Percentiles rank a stretch among this genome's conserved stretches.
phyloP scores from a whole-genome alignment of 1,140 invertebrate genomes.

The Drosophila paulistorum region DNA sequence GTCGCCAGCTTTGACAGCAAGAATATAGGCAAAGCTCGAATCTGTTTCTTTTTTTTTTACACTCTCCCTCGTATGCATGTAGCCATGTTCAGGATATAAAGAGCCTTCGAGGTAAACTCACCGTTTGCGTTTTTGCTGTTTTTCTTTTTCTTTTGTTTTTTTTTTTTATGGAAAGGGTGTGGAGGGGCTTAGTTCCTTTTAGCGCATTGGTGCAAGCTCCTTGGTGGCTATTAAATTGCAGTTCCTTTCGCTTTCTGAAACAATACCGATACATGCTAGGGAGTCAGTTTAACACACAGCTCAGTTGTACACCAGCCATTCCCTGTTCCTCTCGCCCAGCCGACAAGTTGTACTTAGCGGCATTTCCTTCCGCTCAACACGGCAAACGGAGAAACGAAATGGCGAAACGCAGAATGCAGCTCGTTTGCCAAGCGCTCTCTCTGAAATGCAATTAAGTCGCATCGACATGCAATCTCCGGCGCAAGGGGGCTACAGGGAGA shows the following conservation, averaged over 20 bases:
- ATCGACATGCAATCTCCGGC: conserved; percentile 80
- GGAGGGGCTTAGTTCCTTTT: neutral
- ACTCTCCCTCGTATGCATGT: conserved; percentile 15
- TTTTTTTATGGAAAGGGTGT: conserved; percentile 16
- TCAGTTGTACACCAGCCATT: conserved; percentile 32
- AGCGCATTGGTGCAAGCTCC: conserved; percentile 39
- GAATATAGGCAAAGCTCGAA: neutral
- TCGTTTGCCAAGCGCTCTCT: conserved; percentile 67
- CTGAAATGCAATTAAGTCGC: conserved; percentile 79
- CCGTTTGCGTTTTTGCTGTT: conserved; percentile 52
- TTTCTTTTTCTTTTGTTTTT: neutral
- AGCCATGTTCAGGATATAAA: conserved; percentile 20
- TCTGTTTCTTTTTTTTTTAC: neutral
- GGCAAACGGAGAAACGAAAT: conserved; percentile 23
- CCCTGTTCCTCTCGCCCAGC: conserved; percentile 10
- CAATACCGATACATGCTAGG: conserved; percentile 56
- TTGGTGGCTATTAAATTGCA: conserved; percentile 72
- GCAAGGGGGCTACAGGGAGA: conserved; percentile 30
- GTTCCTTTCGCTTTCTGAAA: conserved; percentile 61
- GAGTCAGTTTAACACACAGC: conserved; percentile 6
- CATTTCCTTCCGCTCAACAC: conserved; percentile 71
- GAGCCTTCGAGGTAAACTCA: conserved; percentile 56
- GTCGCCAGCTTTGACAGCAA: conserved; percentile 58
- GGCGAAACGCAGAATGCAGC: conserved; percentile 24
- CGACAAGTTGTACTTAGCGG: conserved; percentile 70